These are phyloP conservation scores for Lanius ludovicianus DNA, from an alignment of 2,113 vertebrate genomes.

Conservation along the genomic window DNA sequence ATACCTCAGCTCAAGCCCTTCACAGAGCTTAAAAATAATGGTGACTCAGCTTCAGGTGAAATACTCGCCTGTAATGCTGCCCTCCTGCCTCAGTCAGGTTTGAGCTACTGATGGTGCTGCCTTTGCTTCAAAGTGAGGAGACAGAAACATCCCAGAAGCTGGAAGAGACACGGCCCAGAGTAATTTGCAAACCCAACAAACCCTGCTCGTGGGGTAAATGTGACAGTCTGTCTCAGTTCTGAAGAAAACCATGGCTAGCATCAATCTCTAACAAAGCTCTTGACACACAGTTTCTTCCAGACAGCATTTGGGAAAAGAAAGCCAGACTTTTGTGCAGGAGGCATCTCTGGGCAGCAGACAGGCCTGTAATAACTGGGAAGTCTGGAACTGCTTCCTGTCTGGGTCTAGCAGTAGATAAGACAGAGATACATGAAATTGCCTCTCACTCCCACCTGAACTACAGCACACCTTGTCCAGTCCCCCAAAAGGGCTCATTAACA, in stretches of 20 bases:
- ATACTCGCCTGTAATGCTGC: background rate
- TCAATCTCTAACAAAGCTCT: background rate
- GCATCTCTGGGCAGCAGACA: background rate
- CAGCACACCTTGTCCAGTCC: background rate
- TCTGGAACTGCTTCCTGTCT: background rate
- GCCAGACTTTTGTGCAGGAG: background rate
- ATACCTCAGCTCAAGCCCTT: background rate
- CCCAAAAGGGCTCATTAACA: background rate
- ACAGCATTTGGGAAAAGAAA: background rate
- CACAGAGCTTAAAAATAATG: background rate
- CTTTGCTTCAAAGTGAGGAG: background rate
- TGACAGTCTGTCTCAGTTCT: background rate
- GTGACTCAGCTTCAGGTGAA: slow-evolving; percentile 10
- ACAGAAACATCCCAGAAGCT: background rate
- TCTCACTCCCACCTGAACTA: background rate
- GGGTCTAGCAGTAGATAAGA: background rate
- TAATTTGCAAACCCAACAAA: background rate
- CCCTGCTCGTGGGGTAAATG: background rate
- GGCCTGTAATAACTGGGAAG: background rate
- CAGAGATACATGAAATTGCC: background rate
- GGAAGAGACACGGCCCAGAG: background rate
- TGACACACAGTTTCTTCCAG: background rate
- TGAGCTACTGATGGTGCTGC: background rate
- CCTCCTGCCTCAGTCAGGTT: background rate
- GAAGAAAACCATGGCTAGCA: background rate